Conservation (phyloP, 1,140 invertebrate genomes). For the Arctopsyche grandis region DNA sequence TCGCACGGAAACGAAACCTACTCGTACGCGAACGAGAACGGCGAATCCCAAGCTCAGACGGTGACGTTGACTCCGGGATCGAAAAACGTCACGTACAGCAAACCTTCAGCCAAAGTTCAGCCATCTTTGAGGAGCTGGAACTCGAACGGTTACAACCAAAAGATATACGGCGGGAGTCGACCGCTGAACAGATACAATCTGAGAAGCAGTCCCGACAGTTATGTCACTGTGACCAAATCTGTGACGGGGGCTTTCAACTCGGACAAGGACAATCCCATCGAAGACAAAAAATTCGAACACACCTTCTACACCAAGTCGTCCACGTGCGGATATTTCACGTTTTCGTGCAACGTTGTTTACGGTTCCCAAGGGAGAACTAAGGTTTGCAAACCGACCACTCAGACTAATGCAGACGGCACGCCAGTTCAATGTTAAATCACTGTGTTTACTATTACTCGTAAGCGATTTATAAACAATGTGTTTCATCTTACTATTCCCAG, state of each 20-base stretch:
- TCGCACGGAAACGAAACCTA: conserved; percentile 68
- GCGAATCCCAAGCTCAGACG: conserved; percentile 73
- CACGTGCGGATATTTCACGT: conserved; percentile 86
- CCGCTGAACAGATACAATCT: conserved; percentile 55
- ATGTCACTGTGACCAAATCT: conserved; percentile 80
- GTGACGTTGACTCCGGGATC: conserved; percentile 68
- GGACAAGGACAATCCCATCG: conserved; percentile 67
- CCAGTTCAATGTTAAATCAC: conserved; percentile 60
- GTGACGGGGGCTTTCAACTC: conserved; percentile 74
- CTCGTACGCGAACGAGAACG: conserved; percentile 66
- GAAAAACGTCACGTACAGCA: conserved; percentile 65
- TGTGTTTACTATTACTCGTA: too few species aligned
- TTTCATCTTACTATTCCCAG: too few species aligned
- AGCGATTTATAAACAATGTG: too few species aligned
- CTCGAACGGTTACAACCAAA: conserved; percentile 60
- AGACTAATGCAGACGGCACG: conserved; percentile 63
- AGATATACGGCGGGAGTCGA: conserved; percentile 58
- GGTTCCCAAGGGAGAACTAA: conserved; percentile 80
- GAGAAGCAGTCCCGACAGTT: conserved; percentile 63
- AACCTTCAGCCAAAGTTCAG: conserved; percentile 56
- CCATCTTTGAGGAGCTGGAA: conserved; percentile 61
- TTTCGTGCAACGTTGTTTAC: conserved; percentile 81
- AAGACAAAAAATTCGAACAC: conserved; percentile 74
- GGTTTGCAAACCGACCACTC: conserved; percentile 79
- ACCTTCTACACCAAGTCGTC: conserved; percentile 87